Evolutionary conservation across 2,113 vertebrate genomes (phyloP).

Genomic region (Platycercus adscitus): DNA sequence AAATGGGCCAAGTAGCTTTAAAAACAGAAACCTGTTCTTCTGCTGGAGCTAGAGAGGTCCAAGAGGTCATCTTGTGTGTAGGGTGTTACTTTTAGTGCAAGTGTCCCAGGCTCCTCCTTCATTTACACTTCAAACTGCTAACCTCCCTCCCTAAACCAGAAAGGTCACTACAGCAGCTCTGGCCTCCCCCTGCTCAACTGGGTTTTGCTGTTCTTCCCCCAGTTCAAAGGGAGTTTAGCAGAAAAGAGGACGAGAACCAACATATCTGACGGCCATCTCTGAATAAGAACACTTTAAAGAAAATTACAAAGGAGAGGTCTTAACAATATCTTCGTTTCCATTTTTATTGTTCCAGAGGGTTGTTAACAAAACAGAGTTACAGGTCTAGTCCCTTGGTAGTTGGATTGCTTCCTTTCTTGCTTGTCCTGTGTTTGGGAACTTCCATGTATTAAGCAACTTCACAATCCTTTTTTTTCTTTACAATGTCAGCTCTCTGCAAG

Average conservation of each 20-base stretch:
- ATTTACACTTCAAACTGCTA: background rate
- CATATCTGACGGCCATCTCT: background rate
- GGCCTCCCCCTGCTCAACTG: background rate
- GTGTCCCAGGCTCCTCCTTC: background rate
- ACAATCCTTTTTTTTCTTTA: background rate
- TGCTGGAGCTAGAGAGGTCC: background rate
- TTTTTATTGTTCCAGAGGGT: constrained; percentile 26
- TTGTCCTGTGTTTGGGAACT: background rate
- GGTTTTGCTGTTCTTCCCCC: background rate
- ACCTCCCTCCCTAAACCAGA: background rate
- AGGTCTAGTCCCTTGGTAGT: background rate
- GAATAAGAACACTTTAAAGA: background rate
- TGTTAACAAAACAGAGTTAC: constrained; percentile 31
- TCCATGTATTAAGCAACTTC: background rate
- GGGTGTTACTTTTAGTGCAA: background rate
- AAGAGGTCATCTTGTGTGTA: background rate
- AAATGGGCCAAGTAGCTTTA: background rate
- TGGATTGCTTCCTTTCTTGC: background rate
- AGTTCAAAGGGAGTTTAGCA: constrained; percentile 13
- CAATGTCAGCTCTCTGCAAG: background rate
- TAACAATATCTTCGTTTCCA: background rate
- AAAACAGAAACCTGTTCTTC: background rate
- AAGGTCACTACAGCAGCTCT: background rate
- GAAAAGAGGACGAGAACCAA: background rate
- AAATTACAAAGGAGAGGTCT: background rate